Evolutionary conservation across 2,888 invertebrate genomes (phyloP).

Genomic region (Phengaris arion): DNA sequence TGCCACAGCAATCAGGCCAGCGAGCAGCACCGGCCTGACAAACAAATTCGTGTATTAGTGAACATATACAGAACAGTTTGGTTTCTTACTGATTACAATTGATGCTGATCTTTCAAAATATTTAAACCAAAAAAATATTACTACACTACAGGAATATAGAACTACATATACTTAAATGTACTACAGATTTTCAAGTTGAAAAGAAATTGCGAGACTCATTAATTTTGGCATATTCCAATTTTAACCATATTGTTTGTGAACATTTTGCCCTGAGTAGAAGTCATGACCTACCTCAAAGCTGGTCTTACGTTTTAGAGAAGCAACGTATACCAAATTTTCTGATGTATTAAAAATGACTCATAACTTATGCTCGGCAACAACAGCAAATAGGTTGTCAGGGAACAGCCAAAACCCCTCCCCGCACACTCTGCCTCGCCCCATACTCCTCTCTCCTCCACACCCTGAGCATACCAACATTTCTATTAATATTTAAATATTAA

Average conservation of each 20-base stretch:
- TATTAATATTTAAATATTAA: slow-evolving; percentile 55
- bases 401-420: slow-evolving; percentile 72
- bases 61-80: slow-evolving; percentile 42
- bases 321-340: slow-evolving; percentile 55
- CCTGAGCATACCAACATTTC: slow-evolving; percentile 77
- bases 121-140: background rate
- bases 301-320: background rate
- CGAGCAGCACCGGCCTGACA: slow-evolving; percentile 79
- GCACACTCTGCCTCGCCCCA: slow-evolving; percentile 68
- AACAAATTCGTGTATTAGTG: slow-evolving; percentile 73
- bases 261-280: slow-evolving; percentile 13
- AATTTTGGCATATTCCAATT: background rate
- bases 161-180: background rate
- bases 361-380: slow-evolving; percentile 77
- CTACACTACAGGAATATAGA: slow-evolving; percentile 9
- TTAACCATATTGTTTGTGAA: background rate
- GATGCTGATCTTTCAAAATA: background rate
- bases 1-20: slow-evolving; percentile 79
- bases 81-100: background rate
- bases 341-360: slow-evolving; percentile 76
- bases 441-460: slow-evolving; percentile 66
- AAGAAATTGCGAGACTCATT: background rate
- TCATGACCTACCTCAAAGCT: background rate
- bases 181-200: background rate
- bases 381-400: slow-evolving; percentile 78